These are phyloP conservation scores for Catostomus latipinnis DNA, from an alignment of 2,797 vertebrate genomes.

Conservation along the genomic window DNA sequence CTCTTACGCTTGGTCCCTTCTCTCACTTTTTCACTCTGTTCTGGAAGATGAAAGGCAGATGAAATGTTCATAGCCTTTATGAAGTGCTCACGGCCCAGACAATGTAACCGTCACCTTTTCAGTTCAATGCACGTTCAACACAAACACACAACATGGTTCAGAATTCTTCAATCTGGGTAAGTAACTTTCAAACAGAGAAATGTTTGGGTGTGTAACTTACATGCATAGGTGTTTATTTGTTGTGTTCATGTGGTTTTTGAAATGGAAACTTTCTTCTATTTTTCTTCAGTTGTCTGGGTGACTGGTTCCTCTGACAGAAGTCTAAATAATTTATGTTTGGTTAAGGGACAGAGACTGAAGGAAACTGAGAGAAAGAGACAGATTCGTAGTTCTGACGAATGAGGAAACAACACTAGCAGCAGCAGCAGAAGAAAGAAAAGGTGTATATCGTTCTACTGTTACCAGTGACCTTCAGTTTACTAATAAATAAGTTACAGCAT, in stretches of 20 bases:
- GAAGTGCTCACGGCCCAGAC: conserved; percentile 6
- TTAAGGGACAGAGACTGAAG: neutral
- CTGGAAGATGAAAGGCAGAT: conserved; percentile 37
- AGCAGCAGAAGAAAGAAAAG: too few relatives aligned
- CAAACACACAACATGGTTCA: neutral
- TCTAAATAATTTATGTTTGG: conserved; percentile 18
- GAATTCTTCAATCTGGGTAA: neutral
- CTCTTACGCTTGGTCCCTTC: neutral
- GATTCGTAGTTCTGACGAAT: too few relatives aligned
- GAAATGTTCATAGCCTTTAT: conserved; percentile 27
- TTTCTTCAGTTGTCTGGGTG: neutral
- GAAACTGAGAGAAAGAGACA: neutral
- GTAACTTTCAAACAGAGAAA: conserved; percentile 7
- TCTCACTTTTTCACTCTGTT: conserved; percentile 18
- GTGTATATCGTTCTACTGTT: too few relatives aligned
- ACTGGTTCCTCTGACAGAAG: neutral
- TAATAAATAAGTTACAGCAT: too few relatives aligned
- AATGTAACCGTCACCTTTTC: neutral
- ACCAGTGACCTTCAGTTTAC: too few relatives aligned
- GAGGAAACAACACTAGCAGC: neutral
- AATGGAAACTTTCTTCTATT: neutral
- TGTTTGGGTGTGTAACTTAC: conserved; percentile 18
- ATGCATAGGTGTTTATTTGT: conserved; percentile 25
- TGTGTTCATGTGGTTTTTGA: conserved; percentile 24
- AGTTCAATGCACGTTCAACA: conserved; percentile 4